These are phyloP conservation scores for Scaptodrosophila latifasciaeformis DNA, from an alignment of 2,888 invertebrate genomes.

Conservation along the genomic window DNA sequence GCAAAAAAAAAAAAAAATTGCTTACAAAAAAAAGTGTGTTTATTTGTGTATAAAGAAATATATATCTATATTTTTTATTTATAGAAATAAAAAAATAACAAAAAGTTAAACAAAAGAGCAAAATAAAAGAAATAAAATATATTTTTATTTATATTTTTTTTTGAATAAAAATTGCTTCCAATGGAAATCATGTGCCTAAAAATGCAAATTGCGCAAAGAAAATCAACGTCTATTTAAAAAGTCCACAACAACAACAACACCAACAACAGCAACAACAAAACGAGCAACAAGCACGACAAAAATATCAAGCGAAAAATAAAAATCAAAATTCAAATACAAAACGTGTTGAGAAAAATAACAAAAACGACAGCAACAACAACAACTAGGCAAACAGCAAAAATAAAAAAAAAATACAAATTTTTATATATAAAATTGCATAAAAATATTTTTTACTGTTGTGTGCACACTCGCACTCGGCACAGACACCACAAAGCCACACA, in stretches of 20 bases:
- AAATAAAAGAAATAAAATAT: slow-evolving; percentile 23
- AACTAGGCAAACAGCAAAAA: slow-evolving; percentile 33
- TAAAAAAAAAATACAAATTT: slow-evolving; percentile 37
- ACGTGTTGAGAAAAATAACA: slow-evolving; percentile 53
- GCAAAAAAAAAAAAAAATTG: not conserved
- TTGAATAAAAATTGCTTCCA: slow-evolving; percentile 60
- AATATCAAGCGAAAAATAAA: slow-evolving; percentile 43
- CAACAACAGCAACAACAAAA: slow-evolving; percentile 17
- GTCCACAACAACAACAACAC: slow-evolving; percentile 39
- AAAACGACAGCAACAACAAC: slow-evolving; percentile 41
- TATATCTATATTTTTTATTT: slow-evolving; percentile 10
- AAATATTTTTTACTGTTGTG: slow-evolving; percentile 56
- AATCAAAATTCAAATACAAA: slow-evolving; percentile 61
- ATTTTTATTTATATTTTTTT: slow-evolving; percentile 19
- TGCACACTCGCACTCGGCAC: slow-evolving; percentile 9
- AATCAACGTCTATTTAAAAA: slow-evolving; percentile 66
- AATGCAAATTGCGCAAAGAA: slow-evolving; percentile 69
- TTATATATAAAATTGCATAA: slow-evolving; percentile 67
- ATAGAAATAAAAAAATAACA: not conserved
- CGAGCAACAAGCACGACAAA: slow-evolving; percentile 38
- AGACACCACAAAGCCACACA: slow-evolving; percentile 30
- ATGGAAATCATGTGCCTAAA: slow-evolving; percentile 69
- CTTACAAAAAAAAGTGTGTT: slow-evolving; percentile 7
- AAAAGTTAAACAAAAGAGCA: slow-evolving; percentile 1
- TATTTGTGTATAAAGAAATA: slow-evolving; percentile 5